Evolutionary conservation across 2,113 vertebrate genomes (phyloP).

Genomic region (Tor tambroides): DNA sequence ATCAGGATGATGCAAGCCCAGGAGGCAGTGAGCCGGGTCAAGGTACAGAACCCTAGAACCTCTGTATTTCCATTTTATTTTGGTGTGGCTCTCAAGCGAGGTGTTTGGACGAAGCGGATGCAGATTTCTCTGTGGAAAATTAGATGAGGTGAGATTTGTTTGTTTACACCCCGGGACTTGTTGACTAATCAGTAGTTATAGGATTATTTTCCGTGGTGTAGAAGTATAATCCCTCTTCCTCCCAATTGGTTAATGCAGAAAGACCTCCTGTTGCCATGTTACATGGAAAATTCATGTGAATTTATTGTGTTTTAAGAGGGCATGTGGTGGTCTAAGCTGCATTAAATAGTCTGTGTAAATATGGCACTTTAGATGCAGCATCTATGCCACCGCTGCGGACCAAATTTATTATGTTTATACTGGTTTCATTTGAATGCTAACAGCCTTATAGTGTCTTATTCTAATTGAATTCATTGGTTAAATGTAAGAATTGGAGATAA

Average conservation of each 20-base stretch:
- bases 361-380: too few relatives aligned
- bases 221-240: slow-evolving; percentile 40
- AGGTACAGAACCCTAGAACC: slow-evolving; percentile 77
- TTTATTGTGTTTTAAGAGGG: slow-evolving; percentile 29
- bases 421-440: too few relatives aligned
- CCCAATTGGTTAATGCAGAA: slow-evolving; percentile 29
- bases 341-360: too few relatives aligned
- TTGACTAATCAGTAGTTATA: slow-evolving; percentile 56
- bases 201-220: slow-evolving; percentile 43
- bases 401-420: too few relatives aligned
- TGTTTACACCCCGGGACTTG: slow-evolving; percentile 57
- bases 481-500: background rate
- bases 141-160: slow-evolving; percentile 57
- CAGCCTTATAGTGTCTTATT: too few relatives aligned
- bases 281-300: background rate
- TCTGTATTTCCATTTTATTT: slow-evolving; percentile 15
- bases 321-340: background rate
- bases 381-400: too few relatives aligned
- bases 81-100: background rate
- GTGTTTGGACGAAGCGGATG: background rate
- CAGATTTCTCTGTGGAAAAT: slow-evolving; percentile 36
- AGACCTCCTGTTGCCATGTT: slow-evolving; percentile 30
- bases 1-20: slow-evolving; percentile 99
- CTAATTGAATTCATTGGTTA: too few relatives aligned
- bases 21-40: slow-evolving; percentile 96